A percentile compares a stretch with the other conserved stretches of the same genome.
These are phyloP conservation scores for Philotrypesis tridentata DNA, from an alignment of 1,140 invertebrate genomes.

Conservation along the genomic window DNA sequence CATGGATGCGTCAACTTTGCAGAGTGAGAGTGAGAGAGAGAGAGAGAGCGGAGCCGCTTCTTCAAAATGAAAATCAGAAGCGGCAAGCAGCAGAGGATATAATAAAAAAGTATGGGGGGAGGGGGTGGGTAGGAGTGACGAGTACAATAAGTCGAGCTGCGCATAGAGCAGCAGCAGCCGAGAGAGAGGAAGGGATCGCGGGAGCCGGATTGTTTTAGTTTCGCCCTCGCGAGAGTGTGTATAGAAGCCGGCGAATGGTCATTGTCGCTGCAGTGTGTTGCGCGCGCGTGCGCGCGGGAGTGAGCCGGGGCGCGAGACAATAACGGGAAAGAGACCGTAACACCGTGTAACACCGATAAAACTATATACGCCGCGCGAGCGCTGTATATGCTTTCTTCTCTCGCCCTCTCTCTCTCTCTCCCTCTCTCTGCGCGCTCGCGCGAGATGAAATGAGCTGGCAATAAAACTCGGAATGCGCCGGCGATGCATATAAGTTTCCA, in stretches of 20 bases:
- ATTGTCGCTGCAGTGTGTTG: constrained; percentile 47
- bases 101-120: constrained; percentile 43
- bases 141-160: constrained; percentile 42
- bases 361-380: constrained; percentile 54
- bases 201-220: constrained; percentile 51
- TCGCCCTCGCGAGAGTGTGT: constrained; percentile 48
- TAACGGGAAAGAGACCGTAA: constrained; percentile 65
- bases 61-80: constrained; percentile 40
- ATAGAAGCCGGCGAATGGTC: constrained; percentile 52
- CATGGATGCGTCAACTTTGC: constrained; percentile 5
- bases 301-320: constrained; percentile 59
- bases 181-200: constrained; percentile 30
- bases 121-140: too few species aligned
- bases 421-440: constrained; percentile 46
- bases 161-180: constrained; percentile 19
- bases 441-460: constrained; percentile 67
- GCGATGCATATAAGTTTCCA: constrained; percentile 67
- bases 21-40: background rate
- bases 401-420: too few species aligned
- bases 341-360: constrained; percentile 63
- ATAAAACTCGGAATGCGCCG: constrained; percentile 66
- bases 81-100: background rate
- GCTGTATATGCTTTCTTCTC: too few species aligned
- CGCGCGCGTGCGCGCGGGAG: background rate
- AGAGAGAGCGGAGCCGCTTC: background rate